Evolutionary conservation across 2,888 invertebrate species (phyloP), one percentile per base, ranked within the genome.

Genomic region (Agriopis leucophaearia): DNA sequence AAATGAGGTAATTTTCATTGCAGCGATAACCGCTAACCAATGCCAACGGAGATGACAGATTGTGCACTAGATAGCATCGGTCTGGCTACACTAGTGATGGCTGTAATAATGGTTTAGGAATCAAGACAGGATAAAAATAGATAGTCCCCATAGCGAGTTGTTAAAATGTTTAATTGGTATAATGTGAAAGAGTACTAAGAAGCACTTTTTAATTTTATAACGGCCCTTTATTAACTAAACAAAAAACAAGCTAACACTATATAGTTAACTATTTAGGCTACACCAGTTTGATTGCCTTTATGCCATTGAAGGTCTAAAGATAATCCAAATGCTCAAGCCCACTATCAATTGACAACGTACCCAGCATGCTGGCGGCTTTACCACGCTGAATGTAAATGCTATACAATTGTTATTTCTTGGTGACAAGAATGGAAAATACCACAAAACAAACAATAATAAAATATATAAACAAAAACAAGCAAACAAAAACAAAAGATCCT

Each of bases 401-500:
- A 1, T 27, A 27, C 18, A 27, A 1, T 27, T 27, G 18, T 27
- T 27, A 27, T 27, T 27, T 27, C 3, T 27, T 27, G 27, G 27
- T 27, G 27, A 27, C 27, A 27, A 27, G 3, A 27, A 27, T 1
- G 27, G 1, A n/a, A n/a, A n/a, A 27, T 27, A 27, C 27, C 27
- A 27, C 27, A 51, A 51, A 51, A 51, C 6, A 51, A 35, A n/a
- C 2, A 35, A 51, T 54, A 16, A 16, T 15, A 38, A n/a, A 15
- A 36, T 18, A 10, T n/a, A 59, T 42, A 44, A 50, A 47, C 15
- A 44, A 50, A 35, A 36, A 27, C 27, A 38, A 38, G 50, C 61
- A n/a, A 60, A 60, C 27, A 50, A 66, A 66, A 66, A 66, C n/a
- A 45, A 57, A 61, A 66, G 48, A 15, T 61, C 48, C 45, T 18